These are phyloP conservation scores for Cryptomyrus ogoouensis DNA, from an alignment of 2,113 vertebrate species.

Conservation along the genomic window DNA sequence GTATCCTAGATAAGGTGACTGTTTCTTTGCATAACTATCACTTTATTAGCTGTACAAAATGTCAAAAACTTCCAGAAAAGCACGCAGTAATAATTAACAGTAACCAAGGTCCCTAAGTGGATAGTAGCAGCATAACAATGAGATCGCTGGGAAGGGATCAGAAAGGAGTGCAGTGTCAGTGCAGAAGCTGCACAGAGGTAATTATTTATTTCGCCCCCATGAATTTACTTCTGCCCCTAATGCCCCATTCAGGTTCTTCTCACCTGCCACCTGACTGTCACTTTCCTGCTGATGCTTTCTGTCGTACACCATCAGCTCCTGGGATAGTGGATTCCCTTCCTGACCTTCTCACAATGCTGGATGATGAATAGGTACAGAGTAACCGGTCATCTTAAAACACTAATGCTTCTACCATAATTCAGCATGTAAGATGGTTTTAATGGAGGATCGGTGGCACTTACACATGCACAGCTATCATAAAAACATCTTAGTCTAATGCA, in stretches of 20 bases:
- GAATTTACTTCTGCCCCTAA: background rate
- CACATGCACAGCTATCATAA: background rate
- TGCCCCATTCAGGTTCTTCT: background rate
- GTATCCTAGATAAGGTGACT: background rate
- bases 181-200: background rate
- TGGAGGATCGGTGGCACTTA: background rate
- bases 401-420: background rate
- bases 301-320: background rate
- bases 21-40: background rate
- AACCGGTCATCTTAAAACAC: background rate
- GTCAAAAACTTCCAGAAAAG: background rate
- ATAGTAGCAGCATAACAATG: background rate
- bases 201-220: background rate
- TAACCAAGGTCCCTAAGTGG: background rate
- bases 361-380: background rate
- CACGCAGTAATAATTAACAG: background rate
- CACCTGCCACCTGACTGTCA: background rate
- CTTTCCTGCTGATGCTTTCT: background rate
- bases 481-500: background rate
- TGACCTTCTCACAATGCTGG: background rate
- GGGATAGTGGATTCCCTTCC: background rate
- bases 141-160: background rate
- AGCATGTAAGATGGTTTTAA: background rate
- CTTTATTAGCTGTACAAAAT: background rate
- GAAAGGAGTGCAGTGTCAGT: background rate